Percentiles rank a stretch among this genome's conserved stretches.
Conservation (phyloP, 53 echinoderm and acorn worm species). For the Henricia sp. region DNA sequence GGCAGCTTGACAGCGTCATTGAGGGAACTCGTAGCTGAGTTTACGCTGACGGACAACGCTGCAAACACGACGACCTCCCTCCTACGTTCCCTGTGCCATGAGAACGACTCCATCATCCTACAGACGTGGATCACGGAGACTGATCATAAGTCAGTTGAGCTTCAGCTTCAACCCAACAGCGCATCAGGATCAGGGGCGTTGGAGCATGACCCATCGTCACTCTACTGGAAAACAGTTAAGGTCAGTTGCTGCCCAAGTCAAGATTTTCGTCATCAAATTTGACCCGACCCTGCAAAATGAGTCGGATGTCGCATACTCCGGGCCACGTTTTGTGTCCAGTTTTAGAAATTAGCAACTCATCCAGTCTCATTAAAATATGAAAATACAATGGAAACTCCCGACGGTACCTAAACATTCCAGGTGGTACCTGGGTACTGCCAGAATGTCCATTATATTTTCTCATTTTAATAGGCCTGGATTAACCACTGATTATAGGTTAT, state of each 20-base stretch:
- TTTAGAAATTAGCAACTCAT: too few species aligned
- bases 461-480: too few species aligned
- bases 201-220: slow-evolving; percentile 94
- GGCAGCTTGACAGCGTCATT: slow-evolving; percentile 88
- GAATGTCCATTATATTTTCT: too few species aligned
- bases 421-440: too few species aligned
- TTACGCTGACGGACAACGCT: slow-evolving; percentile 96
- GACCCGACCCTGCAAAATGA: too few species aligned
- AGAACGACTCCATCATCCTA: slow-evolving; percentile 96
- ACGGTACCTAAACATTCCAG: too few species aligned
- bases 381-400: too few species aligned
- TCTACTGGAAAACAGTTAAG: slow-evolving; percentile 80
- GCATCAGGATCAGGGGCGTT: slow-evolving; percentile 96
- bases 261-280: too few species aligned
- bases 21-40: slow-evolving; percentile 95
- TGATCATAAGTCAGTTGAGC: slow-evolving; percentile 96
- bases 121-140: slow-evolving; percentile 97
- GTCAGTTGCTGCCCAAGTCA: slow-evolving; percentile 23
- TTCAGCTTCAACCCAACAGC: slow-evolving; percentile 98
- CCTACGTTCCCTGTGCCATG: slow-evolving; percentile 89
- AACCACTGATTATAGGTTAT: too few species aligned
- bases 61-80: slow-evolving; percentile 98
- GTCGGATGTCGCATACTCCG: too few species aligned
- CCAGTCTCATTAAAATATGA: too few species aligned
- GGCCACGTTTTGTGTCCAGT: too few species aligned